A percentile compares a stretch with the other conserved stretches of the same genome.
Evolutionary conservation across 2,113 vertebrate genomes (phyloP).

Genomic region (Pithys albifrons): DNA sequence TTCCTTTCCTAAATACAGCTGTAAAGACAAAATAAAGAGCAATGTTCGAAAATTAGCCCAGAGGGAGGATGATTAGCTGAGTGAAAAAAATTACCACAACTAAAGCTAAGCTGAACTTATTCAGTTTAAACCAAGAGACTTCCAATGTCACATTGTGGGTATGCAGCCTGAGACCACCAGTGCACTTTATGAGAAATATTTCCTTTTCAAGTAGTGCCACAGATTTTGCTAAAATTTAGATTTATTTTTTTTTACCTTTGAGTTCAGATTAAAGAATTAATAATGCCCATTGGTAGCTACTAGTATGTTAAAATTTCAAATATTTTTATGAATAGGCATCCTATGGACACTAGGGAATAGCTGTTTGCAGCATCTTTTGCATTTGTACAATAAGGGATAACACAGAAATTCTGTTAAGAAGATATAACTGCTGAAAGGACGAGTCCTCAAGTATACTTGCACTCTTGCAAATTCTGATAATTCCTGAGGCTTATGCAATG

Average conservation of each 20-base stretch:
- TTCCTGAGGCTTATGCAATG: background rate
- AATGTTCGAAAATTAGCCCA: background rate
- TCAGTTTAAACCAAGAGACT: background rate
- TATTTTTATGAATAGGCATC: background rate
- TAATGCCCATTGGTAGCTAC: background rate
- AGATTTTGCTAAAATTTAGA: background rate
- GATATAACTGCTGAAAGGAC: background rate
- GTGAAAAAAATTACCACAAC: background rate
- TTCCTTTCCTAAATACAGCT: background rate
- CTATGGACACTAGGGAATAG: background rate
- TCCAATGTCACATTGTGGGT: background rate
- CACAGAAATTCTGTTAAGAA: background rate
- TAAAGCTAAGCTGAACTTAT: background rate
- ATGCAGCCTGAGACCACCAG: background rate
- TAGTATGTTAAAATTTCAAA: fast-evolving
- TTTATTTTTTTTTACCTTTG: background rate
- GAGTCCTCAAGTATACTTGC: background rate
- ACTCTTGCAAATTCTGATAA: conserved; percentile 22
- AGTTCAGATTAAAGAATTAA: background rate
- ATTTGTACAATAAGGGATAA: background rate
- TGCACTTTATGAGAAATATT: background rate
- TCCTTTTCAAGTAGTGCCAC: background rate
- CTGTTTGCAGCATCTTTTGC: background rate
- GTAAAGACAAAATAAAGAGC: conserved; percentile 17
- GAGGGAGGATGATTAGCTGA: background rate